Base-by-base conservation (phyloP, 2,797 vertebrate genomes). In the Aldrovandia affinis region DNA sequence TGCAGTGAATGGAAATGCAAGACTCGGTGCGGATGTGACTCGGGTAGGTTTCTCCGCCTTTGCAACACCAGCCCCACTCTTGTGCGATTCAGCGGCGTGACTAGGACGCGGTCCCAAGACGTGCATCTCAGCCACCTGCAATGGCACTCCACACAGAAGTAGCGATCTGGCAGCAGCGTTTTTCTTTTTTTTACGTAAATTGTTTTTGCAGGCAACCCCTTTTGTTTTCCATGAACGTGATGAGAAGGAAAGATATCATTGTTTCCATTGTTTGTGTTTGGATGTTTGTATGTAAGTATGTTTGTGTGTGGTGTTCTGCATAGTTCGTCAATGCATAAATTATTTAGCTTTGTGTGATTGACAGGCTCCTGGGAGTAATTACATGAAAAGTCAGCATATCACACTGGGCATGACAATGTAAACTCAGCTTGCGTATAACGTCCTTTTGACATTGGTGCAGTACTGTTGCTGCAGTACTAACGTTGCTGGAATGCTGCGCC, bases 281-380 rank as follows among this genome's bases (percentile, higher is more conserved):
- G 55, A 2, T 20, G 50, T n/a, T n/a, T n/a, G n/a, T n/a, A n/a
- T n/a, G n/a, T 14, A 57, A 20, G 18, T 3, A 50, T 50, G 10
- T 14, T 42, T 12, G 70, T 10, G 39, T 44, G 14, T 25, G 42
- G 18, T 10, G 3, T 14, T 57, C 55, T 9, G 42, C 30, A 25
- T 47, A 39, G 70, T 25, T 0, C 25, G 70, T 75, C 18, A 75
- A 75, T 25, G 42, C 39, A 47, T 75, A 25, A n/a, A 7, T 25
- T 25, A 39, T 20, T 7, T 0, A 14, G 22, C 20, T 44, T 75
- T 75, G 70, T 47, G 36, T 73, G 70, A 44, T 10, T 75, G 70
- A 75, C 70, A 75, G 39, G 36, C 70, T 44, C 70, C 70, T 44
- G 42, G 70, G 70, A 10, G 70, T 75, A 75, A 75, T 75, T 75